A percentile compares a stretch with the other conserved stretches of the same genome.
These are phyloP conservation scores for Prenolepis imparis DNA, from an alignment of 2,888 invertebrate species.

Conservation along the genomic window DNA sequence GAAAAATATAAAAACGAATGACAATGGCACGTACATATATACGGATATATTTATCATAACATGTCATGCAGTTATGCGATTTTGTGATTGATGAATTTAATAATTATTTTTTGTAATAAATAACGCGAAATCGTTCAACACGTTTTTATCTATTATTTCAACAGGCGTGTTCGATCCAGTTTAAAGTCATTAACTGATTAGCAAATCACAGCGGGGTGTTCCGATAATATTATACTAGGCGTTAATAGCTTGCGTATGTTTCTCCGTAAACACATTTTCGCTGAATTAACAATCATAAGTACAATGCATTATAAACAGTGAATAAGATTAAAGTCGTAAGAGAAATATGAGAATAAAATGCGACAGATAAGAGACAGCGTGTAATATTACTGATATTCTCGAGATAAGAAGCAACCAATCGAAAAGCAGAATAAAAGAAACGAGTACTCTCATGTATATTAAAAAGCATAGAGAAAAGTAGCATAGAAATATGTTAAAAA, in stretches of 20 bases:
- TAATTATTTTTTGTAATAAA: neutral
- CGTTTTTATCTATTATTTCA: neutral
- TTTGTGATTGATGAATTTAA: neutral
- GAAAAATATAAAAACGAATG: neutral
- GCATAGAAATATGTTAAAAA: neutral
- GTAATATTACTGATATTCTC: conserved; percentile 28
- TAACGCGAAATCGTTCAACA: neutral
- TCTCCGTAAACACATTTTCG: conserved; percentile 10
- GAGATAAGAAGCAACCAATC: conserved; percentile 18
- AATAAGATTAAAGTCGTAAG: neutral
- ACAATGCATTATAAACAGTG: neutral
- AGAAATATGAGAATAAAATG: conserved; percentile 39
- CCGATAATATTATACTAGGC: conserved; percentile 56
- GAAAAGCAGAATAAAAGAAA: neutral
- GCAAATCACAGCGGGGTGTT: conserved; percentile 50
- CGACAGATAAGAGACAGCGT: conserved; percentile 14
- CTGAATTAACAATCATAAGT: conserved; percentile 5
- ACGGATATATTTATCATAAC: neutral
- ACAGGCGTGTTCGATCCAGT: conserved; percentile 6
- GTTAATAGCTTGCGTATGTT: neutral
- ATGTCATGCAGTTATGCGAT: neutral
- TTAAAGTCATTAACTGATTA: conserved; percentile 55
- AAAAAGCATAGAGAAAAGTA: neutral
- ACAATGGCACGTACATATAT: neutral
- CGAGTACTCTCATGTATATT: neutral